phyloP scores from a whole-genome alignment of 2,797 vertebrate genomes.

The Notolabrus celidotus region DNA sequence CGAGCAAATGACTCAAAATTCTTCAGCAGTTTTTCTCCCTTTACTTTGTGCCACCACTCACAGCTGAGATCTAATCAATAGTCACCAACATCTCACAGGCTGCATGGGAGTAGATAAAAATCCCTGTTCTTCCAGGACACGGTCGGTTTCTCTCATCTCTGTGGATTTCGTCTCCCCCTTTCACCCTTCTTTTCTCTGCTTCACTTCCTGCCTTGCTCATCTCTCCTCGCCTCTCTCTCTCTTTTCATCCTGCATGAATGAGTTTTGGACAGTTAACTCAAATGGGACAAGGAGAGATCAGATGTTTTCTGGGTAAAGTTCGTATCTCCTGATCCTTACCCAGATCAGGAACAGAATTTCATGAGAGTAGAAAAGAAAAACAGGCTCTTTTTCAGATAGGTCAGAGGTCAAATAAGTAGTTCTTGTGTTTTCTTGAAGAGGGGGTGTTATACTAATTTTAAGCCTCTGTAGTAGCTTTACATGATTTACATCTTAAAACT shows the following conservation, averaged over 20 bases:
- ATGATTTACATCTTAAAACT: no score
- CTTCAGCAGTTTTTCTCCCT: slow-evolving; percentile 12
- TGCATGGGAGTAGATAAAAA: slow-evolving; percentile 55
- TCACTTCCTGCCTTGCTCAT: slow-evolving; percentile 32
- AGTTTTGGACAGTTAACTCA: slow-evolving; percentile 55
- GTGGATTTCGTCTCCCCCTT: slow-evolving; percentile 21
- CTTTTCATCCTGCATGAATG: slow-evolving; percentile 44
- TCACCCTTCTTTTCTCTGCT: slow-evolving; percentile 14
- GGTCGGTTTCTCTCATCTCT: slow-evolving; percentile 57
- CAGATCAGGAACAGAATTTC: background rate
- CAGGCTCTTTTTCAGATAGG: no score
- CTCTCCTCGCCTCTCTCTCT: slow-evolving; percentile 3
- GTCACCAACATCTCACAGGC: slow-evolving; percentile 35
- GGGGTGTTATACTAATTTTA: no score
- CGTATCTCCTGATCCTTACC: slow-evolving; percentile 22
- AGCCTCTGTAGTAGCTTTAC: no score
- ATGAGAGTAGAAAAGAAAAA: no score
- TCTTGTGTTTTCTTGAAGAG: no score
- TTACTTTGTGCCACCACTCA: slow-evolving; percentile 13
- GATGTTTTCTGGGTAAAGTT: slow-evolving; percentile 12
- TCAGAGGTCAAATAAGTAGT: no score
- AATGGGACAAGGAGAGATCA: slow-evolving; percentile 15
- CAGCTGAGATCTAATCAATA: slow-evolving; percentile 51
- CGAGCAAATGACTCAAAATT: slow-evolving; percentile 15
- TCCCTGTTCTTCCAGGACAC: slow-evolving; percentile 56